A percentile compares a stretch with the other conserved stretches of the same genome.
These are phyloP conservation scores for Prenolepis imparis DNA, from an alignment of 2,888 invertebrate species.

Conservation along the genomic window DNA sequence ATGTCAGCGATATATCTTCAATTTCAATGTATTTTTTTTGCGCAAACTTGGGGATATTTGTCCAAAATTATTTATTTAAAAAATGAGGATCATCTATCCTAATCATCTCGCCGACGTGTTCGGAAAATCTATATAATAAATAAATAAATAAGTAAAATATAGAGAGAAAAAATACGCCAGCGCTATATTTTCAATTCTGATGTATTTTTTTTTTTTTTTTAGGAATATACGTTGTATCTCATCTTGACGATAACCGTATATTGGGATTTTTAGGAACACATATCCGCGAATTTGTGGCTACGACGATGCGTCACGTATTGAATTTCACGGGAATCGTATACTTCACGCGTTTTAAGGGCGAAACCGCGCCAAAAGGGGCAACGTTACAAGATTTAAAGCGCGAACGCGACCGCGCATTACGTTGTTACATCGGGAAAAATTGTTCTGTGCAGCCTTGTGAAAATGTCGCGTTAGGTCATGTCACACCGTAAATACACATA, in stretches of 20 bases:
- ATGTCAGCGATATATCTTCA: too few relatives aligned
- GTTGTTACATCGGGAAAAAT: conserved; percentile 23
- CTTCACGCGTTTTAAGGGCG: background rate
- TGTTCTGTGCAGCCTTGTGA: background rate
- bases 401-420: background rate
- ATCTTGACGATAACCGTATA: background rate
- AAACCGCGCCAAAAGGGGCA: conserved; percentile 18
- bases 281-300: background rate
- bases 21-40: too few relatives aligned
- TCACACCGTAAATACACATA: conserved; percentile 8
- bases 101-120: background rate
- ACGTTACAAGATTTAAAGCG: conserved; percentile 37
- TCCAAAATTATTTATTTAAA: background rate
- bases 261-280: background rate
- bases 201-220: background rate
- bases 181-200: background rate
- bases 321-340: conserved; percentile 12
- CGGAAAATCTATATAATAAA: background rate
- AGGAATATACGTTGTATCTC: background rate
- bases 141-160: background rate
- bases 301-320: conserved; percentile 18
- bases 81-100: background rate
- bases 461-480: conserved; percentile 8
- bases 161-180: background rate
- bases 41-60: too few relatives aligned